Percentiles rank a stretch among this genome's conserved stretches.
Conservation (phyloP, 2,888 invertebrate genomes). For the Ochropleura leucogaster region DNA sequence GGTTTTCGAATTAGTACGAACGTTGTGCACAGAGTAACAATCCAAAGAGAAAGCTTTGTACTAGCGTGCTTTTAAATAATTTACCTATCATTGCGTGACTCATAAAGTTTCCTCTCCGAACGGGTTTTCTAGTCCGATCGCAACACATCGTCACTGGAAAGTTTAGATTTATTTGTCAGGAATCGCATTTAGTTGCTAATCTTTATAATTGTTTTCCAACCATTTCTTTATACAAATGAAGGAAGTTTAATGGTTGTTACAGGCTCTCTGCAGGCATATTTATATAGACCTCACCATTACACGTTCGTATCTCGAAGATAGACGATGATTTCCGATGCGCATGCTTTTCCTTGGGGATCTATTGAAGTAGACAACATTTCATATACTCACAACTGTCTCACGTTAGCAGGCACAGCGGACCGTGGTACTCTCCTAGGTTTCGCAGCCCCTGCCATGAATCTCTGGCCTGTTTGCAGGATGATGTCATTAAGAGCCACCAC, state of each 20-base stretch:
- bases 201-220: no score
- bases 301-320: background rate
- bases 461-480: constrained; percentile 95
- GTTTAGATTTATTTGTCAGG: background rate
- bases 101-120: background rate
- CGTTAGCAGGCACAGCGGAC: constrained; percentile 92
- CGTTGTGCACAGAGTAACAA: no score
- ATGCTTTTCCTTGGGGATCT: background rate
- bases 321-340: background rate
- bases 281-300: background rate
- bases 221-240: background rate
- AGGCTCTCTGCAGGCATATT: background rate
- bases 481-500: constrained; percentile 97
- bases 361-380: background rate
- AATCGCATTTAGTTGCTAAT: no score
- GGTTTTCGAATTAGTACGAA: background rate
- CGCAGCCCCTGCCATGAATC: constrained; percentile 94
- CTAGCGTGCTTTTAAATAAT: no score
- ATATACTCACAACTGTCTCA: constrained; percentile 93
- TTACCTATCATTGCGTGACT: background rate
- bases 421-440: constrained; percentile 92
- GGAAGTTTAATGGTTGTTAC: background rate
- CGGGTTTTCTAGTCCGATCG: background rate
- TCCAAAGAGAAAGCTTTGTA: no score
- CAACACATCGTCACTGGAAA: background rate